Percentiles rank a stretch among this genome's conserved stretches.
phyloP scores from a whole-genome alignment of 2,113 vertebrate genomes.

The Spizaetus ornatus region DNA sequence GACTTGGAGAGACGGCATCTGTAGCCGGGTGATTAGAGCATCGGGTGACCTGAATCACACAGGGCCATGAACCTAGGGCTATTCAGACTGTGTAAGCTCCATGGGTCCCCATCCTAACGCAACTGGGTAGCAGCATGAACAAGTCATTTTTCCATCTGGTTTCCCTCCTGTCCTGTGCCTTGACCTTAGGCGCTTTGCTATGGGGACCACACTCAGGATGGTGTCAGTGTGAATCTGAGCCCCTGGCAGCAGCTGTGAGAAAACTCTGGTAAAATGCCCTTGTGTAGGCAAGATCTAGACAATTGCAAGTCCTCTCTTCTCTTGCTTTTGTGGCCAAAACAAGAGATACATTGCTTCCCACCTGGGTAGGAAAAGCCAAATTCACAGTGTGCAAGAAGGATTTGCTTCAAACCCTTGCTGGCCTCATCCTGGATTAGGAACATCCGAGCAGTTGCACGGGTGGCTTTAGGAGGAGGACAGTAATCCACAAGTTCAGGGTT shows the following conservation, averaged over 20 bases:
- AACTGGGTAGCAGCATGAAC: slow-evolving; percentile 38
- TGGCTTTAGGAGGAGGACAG: neutral
- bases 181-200: slow-evolving; percentile 23
- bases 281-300: neutral
- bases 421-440: neutral
- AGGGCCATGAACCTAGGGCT: slow-evolving; percentile 60
- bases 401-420: neutral
- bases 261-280: neutral
- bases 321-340: neutral
- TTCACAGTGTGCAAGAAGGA: neutral
- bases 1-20: slow-evolving; percentile 55
- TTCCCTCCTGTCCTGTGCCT: slow-evolving; percentile 39
- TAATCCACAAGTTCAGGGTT: neutral
- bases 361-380: neutral
- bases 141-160: slow-evolving; percentile 57
- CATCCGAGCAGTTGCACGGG: neutral
- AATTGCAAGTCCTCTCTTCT: neutral
- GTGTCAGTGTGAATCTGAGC: neutral
- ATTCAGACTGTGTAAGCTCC: slow-evolving; percentile 48
- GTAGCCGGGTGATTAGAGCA: slow-evolving; percentile 56
- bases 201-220: slow-evolving; percentile 24
- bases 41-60: slow-evolving; percentile 60
- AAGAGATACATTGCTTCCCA: neutral
- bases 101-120: slow-evolving; percentile 30
- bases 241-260: neutral